phyloP scores from a whole-genome alignment of 92 coral and sea anemone genomes.

The Phenganax marumi region DNA sequence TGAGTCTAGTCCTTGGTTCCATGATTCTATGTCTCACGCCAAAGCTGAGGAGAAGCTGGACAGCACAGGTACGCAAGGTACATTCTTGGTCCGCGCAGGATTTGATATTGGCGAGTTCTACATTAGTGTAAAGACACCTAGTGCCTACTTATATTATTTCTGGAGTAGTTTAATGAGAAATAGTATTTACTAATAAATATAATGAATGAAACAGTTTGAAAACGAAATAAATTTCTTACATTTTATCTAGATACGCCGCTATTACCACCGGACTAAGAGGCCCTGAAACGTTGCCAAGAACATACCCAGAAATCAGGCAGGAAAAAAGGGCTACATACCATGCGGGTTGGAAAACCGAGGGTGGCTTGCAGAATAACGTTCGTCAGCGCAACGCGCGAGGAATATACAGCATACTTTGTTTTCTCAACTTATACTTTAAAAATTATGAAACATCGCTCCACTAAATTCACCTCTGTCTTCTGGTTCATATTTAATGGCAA shows the following conservation, averaged over 20 bases:
- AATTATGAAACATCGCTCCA: too few relatives aligned
- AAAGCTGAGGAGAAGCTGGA: constrained; percentile 73
- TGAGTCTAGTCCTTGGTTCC: constrained; percentile 65
- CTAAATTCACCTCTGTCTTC: neutral
- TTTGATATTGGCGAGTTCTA: constrained; percentile 55
- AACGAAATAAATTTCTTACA: too few relatives aligned
- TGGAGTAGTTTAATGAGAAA: neutral
- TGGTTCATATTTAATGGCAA: neutral
- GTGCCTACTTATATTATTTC: constrained; percentile 43
- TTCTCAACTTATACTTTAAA: too few relatives aligned
- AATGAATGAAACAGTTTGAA: neutral
- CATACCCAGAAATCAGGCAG: neutral
- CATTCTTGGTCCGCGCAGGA: constrained; percentile 79
- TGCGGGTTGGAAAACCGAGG: neutral
- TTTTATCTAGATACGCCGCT: neutral
- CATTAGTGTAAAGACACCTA: constrained; percentile 72
- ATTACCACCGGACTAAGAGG: neutral
- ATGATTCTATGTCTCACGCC: constrained; percentile 57
- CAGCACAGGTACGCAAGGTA: constrained; percentile 64
- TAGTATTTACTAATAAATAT: neutral
- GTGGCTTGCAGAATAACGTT: neutral
- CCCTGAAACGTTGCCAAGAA: too few relatives aligned
- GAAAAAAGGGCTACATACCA: neutral
- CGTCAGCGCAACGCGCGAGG: too few relatives aligned
- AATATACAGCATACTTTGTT: too few relatives aligned